phyloP scores from a whole-genome alignment of 2,113 vertebrate species.

The Oenanthe melanoleuca region DNA sequence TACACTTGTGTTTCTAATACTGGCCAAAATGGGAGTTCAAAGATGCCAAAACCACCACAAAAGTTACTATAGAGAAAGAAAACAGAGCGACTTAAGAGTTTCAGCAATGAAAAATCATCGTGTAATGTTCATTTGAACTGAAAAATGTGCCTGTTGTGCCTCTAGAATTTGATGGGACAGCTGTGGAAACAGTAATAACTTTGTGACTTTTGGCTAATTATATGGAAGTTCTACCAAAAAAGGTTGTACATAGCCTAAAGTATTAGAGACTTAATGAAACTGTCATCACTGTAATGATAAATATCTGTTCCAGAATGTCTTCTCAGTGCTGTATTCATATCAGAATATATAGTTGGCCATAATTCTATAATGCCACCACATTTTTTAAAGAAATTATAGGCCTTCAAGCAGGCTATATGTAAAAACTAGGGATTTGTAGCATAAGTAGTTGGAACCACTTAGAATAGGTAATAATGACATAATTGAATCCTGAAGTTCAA shows the following conservation, averaged over 20 bases:
- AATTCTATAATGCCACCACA: background rate
- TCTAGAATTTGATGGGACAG: background rate
- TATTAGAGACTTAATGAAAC: constrained; percentile 37
- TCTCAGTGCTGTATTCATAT: background rate
- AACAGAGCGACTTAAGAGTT: background rate
- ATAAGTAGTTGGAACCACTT: background rate
- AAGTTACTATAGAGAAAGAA: background rate
- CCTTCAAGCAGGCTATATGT: background rate
- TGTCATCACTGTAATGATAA: background rate
- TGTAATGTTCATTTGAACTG: background rate
- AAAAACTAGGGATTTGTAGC: background rate
- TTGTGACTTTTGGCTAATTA: constrained; percentile 31
- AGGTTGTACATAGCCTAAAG: background rate
- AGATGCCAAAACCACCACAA: background rate
- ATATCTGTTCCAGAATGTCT: background rate
- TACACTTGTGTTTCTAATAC: background rate
- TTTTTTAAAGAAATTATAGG: background rate
- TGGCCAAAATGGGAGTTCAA: background rate
- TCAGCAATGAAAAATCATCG: background rate
- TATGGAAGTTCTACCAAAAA: constrained; percentile 13
- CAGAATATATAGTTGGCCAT: background rate
- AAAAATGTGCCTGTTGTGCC: background rate
- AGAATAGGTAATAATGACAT: background rate
- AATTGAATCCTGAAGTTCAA: background rate
- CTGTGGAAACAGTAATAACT: background rate